Evolutionary conservation across 1,140 invertebrate species (phyloP), one percentile per base, ranked within the genome.

Genomic region (Eupristina koningsbergeri): DNA sequence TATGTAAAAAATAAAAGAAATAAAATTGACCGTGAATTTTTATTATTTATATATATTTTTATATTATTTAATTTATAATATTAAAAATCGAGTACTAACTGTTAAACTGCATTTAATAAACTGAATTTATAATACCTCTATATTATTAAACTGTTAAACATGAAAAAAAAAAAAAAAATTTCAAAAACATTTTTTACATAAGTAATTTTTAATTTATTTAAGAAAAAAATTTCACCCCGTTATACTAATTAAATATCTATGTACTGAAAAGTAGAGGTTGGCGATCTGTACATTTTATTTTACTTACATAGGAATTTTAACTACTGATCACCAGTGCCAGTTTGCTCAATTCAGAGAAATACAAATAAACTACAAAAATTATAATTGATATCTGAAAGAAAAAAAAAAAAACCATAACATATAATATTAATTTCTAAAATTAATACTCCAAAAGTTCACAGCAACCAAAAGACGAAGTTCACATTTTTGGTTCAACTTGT

Each of bases 311-410:
- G 29, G 22, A 22, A 58, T 79, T 67, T 77, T 29, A 82, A 85
- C 76, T 85, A 85, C 80, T 78, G 76, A 73, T 82, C 80, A 82
- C 74, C 84, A 87, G 88, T 90, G 88, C 89, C 89, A 89, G 41
- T 31, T 73, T 78, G 75, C 34, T 84, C 83, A 76, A 84, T 75
- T 64, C 41, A 81, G 73, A 45, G 47, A 82, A 88, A 89, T 86
- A 85, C 81, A 86, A 86, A 89, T 87, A 89, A 89, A 90, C 67
- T 89, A 90, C 87, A 89, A 88, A 87, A 87, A 81, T 87, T 87
- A 89, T 82, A 88, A 86, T 86, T 85, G 86, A 79, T 83, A 88
- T 89, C 88, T 89, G 88, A 90, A 90, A 89, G 89, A 78, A 36
- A 84, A 85, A 77, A 64, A 80, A 80, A 64, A 50, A 79, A 79